phyloP scores from a whole-genome alignment of 2,888 invertebrate genomes.

The Lamellibrachia satsuma region DNA sequence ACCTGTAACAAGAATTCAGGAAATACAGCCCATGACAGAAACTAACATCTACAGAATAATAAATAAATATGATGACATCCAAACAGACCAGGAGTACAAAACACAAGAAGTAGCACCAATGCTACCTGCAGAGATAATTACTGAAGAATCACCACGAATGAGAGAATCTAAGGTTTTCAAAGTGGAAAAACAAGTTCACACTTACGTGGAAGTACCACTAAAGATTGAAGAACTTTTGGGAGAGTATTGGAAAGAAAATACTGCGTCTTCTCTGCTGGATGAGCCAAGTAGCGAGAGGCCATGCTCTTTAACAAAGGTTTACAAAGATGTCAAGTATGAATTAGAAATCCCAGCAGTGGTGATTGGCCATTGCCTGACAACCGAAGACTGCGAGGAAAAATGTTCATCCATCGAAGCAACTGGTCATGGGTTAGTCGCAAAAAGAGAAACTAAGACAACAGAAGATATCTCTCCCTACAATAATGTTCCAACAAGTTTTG shows the following conservation, averaged over 20 bases:
- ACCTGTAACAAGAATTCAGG: neutral
- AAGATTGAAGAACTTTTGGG: constrained; percentile 2
- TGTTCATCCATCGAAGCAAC: neutral
- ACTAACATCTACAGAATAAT: neutral
- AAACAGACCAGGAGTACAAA: neutral
- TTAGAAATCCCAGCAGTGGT: neutral
- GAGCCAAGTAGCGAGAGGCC: neutral
- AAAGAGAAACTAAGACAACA: neutral
- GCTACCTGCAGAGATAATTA: neutral
- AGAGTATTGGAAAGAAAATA: neutral
- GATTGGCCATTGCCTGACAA: neutral
- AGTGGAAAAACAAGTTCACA: neutral
- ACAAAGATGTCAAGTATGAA: neutral
- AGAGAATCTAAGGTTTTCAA: neutral
- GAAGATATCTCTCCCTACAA: neutral
- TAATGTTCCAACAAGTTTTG: neutral
- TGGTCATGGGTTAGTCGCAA: neutral
- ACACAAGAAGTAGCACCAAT: neutral
- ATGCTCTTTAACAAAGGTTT: neutral
- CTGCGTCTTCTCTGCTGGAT: neutral
- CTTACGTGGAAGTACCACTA: neutral
- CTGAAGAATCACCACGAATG: neutral
- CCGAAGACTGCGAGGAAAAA: neutral
- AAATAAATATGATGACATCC: neutral
- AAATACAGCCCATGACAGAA: neutral